Evolutionary conservation across 2,888 invertebrate species (phyloP), one percentile per base, ranked within the genome.

Genomic region (Eupithecia centaureata): DNA sequence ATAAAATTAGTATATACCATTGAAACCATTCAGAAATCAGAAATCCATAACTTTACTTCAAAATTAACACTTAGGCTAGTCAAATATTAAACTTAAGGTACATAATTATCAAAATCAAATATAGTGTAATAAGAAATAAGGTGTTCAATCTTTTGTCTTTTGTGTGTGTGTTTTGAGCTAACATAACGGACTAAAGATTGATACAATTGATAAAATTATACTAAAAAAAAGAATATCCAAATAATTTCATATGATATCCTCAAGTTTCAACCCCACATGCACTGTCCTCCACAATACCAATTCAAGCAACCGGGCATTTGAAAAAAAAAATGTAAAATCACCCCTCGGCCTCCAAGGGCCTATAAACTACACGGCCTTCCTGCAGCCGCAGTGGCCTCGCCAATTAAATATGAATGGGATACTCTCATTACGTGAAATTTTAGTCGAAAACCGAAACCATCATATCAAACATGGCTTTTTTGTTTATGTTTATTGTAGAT

Each of bases 401-500:
- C 92, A 92, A 92, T 92, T 92, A 92, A 91, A 91, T 91, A 92
- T 92, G 90, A 85, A 92, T 85, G 85, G 75, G 80, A 82, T 82
- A 82, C 82, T 86, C 83, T 85, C 86, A 89, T 91, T 90, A 89
- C 87, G 81, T 81, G 81, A 82, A 86, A 83, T 83, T 87, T 87
- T 86, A 73, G 72, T 72, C 63, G 72, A 73, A 73, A 70, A 63
- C 51, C 56, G 33, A 22, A 32, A 4, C 47, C 32, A 47, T 61
- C 47, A 28, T 61, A 38, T 22, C 18, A 42, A 63, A 60, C 18
- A 22, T 18, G 32, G 56, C 32, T 32, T 54, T 73, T 78, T 79
- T 77, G 77, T 80, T 77, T 75, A 75, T 71, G 42, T 78, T 78
- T 76, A 72, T 76, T 72, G 66, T 70, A 62, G 33, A 52, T 52